Conservation (phyloP, 2,888 invertebrate genomes). For the Cataglyphis livida region DNA sequence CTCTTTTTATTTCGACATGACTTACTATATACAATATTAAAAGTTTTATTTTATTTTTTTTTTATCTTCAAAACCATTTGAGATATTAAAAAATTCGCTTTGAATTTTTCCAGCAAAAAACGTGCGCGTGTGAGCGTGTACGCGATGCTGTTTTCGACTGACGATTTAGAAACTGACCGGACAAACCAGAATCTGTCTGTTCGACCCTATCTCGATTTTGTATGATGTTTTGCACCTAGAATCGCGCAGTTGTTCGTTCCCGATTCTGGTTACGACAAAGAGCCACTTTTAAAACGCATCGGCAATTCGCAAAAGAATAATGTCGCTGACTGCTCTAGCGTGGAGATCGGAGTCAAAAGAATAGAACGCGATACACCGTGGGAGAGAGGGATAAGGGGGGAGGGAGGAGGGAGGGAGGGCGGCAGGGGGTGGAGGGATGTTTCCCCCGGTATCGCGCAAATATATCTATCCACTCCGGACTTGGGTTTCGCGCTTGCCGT, state of each 20-base stretch:
- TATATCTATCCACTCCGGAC: slow-evolving; percentile 62
- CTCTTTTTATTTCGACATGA: not conserved
- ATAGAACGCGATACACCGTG: not conserved
- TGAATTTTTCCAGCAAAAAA: not conserved
- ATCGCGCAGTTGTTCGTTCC: not conserved
- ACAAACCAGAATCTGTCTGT: slow-evolving; percentile 4
- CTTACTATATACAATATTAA: not conserved
- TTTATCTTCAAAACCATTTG: not conserved
- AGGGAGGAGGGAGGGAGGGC: no score
- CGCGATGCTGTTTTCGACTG: not conserved
- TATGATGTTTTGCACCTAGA: slow-evolving; percentile 24
- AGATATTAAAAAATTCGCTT: not conserved
- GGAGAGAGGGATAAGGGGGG: no score
- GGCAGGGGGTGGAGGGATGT: not conserved
- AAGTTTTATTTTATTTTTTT: not conserved
- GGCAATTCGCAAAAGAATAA: slow-evolving; percentile 57
- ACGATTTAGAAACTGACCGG: not conserved
- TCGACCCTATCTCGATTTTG: slow-evolving; percentile 26
- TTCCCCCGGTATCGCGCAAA: slow-evolving; percentile 52
- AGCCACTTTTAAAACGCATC: slow-evolving; percentile 55
- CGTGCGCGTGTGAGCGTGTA: not conserved
- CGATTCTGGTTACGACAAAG: slow-evolving; percentile 51
- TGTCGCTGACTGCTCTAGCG: slow-evolving; percentile 45
- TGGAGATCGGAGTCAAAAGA: slow-evolving; percentile 38
- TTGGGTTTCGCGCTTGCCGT: slow-evolving; percentile 52